Conservation (phyloP, 2,888 invertebrate genomes). For the Patella caerulea region DNA sequence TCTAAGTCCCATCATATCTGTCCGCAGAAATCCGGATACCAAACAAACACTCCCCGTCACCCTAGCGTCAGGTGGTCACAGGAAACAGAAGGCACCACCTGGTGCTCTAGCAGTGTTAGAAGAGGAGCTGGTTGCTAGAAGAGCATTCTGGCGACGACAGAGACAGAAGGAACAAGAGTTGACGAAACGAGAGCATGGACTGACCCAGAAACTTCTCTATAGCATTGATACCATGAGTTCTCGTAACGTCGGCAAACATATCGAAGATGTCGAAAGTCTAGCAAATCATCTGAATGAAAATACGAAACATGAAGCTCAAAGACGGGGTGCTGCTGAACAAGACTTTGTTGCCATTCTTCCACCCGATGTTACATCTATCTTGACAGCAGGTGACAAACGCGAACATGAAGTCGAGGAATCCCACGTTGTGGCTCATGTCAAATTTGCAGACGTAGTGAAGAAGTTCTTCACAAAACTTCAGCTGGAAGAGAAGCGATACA, state of each 20-base stretch:
- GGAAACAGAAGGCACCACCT: slow-evolving; percentile 62
- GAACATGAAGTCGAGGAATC: slow-evolving; percentile 57
- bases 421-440: slow-evolving; percentile 58
- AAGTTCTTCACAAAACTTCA: slow-evolving; percentile 64
- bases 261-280: slow-evolving; percentile 49
- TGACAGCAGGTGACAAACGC: slow-evolving; percentile 59
- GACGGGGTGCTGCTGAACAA: slow-evolving; percentile 62
- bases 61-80: slow-evolving; percentile 59
- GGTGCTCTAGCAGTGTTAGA: slow-evolving; percentile 65
- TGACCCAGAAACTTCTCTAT: slow-evolving; percentile 54
- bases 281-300: slow-evolving; percentile 56
- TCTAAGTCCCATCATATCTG: slow-evolving; percentile 64
- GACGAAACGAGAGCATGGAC: slow-evolving; percentile 53
- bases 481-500: slow-evolving; percentile 62
- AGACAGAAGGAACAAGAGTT: slow-evolving; percentile 61
- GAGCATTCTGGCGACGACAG: slow-evolving; percentile 66
- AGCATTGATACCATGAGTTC: slow-evolving; percentile 54
- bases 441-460: slow-evolving; percentile 56
- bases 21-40: slow-evolving; percentile 59
- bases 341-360: slow-evolving; percentile 62
- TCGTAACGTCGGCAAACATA: slow-evolving; percentile 17
- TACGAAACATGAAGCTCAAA: slow-evolving; percentile 60
- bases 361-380: slow-evolving; percentile 60
- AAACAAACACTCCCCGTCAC: slow-evolving; percentile 65
- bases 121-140: slow-evolving; percentile 64